Evolutionary conservation across 2,797 vertebrate genomes (phyloP).

Genomic region (Poecilia velifera): DNA sequence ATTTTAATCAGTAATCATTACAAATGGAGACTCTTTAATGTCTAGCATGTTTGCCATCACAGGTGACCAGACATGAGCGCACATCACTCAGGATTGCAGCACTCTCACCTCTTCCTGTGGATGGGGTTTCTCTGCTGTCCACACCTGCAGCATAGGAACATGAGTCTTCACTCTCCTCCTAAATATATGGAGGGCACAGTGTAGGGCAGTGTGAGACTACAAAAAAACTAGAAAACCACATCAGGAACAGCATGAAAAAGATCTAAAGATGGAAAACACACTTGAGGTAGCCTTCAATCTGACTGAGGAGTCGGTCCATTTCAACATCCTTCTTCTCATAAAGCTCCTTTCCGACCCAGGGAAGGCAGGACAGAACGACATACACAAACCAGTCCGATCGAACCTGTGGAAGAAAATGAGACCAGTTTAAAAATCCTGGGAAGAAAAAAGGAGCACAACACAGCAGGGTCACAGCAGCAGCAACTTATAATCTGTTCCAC

Average conservation of each 20-base stretch:
- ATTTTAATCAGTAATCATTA: not conserved
- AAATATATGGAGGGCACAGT: slow-evolving; percentile 23
- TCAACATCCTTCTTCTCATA: slow-evolving; percentile 99
- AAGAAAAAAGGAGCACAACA: not conserved
- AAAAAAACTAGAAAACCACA: not conserved
- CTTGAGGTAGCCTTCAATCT: slow-evolving; percentile 95
- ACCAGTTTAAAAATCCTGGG: not conserved
- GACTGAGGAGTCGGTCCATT: slow-evolving; percentile 94
- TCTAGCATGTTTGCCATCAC: not conserved
- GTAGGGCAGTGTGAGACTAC: not conserved
- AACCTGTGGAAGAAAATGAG: slow-evolving; percentile 79
- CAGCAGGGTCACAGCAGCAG: too few relatives aligned
- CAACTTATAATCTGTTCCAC: not conserved
- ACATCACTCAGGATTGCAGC: not conserved
- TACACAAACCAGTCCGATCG: slow-evolving; percentile 97
- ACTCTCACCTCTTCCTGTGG: slow-evolving; percentile 93
- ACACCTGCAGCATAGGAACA: slow-evolving; percentile 94
- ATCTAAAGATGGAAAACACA: slow-evolving; percentile 67
- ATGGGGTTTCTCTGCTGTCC: slow-evolving; percentile 96
- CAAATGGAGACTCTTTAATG: not conserved
- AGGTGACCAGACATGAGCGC: not conserved
- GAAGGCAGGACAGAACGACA: slow-evolving; percentile 92
- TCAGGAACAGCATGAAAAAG: not conserved
- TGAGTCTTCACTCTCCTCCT: slow-evolving; percentile 94
- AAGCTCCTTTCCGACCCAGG: slow-evolving; percentile 98